A percentile compares a stretch with the other conserved stretches of the same genome.
phyloP scores from a whole-genome alignment of 92 coral and sea anemone species.

The Palythoa caribaeorum region DNA sequence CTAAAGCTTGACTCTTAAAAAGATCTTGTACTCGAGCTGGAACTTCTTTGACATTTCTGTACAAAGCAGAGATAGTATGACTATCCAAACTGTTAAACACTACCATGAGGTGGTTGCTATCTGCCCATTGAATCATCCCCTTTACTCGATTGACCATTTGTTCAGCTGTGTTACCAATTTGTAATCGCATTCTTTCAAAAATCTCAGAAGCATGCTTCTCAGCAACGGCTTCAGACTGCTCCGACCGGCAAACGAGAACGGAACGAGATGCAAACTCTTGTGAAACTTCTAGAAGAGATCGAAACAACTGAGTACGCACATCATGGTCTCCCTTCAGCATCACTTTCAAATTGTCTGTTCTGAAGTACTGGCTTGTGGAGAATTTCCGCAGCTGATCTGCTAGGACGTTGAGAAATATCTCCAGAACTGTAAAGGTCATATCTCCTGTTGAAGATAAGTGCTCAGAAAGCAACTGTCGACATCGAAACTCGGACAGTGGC shows the following conservation, averaged over 20 bases:
- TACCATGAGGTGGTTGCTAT: conserved; percentile 88
- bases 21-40: conserved; percentile 79
- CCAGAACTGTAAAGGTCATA: conserved; percentile 77
- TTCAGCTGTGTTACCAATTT: conserved; percentile 64
- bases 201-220: conserved; percentile 71
- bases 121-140: conserved; percentile 98
- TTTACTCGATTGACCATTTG: conserved; percentile 89
- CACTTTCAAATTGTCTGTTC: conserved; percentile 69
- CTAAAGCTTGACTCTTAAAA: conserved; percentile 79
- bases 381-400: conserved; percentile 94
- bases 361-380: conserved; percentile 85
- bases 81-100: conserved; percentile 81
- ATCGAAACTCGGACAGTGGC: conserved; percentile 63
- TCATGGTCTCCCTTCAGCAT: conserved; percentile 81
- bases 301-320: conserved; percentile 83
- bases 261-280: conserved; percentile 95
- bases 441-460: conserved; percentile 79
- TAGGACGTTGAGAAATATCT: conserved; percentile 84
- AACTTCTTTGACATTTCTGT: conserved; percentile 72
- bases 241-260: conserved; percentile 75
- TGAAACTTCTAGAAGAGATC: conserved; percentile 91
- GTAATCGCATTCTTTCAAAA: conserved; percentile 66
- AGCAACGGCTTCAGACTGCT: conserved; percentile 76
- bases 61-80: conserved; percentile 85
- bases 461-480: conserved; percentile 73